Conservation (phyloP, 2,113 vertebrate genomes). For the Marmota flaviventris region DNA sequence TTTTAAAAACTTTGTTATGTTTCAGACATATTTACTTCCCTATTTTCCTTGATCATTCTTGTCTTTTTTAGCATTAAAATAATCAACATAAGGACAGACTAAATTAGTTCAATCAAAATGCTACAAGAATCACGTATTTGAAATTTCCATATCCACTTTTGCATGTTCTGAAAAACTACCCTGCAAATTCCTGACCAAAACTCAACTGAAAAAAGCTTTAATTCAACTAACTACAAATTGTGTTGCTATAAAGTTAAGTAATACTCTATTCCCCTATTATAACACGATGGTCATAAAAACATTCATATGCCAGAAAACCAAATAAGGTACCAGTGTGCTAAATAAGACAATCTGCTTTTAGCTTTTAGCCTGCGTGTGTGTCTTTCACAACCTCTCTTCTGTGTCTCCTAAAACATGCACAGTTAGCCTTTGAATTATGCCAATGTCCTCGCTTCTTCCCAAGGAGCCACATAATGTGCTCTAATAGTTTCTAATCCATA, state of each 20-base stretch:
- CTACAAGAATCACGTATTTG: background rate
- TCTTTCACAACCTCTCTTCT: background rate
- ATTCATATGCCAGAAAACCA: background rate
- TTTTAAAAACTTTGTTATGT: background rate
- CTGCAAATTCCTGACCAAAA: constrained; percentile 16
- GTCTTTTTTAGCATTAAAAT: background rate
- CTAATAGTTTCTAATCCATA: background rate
- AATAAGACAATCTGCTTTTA: background rate
- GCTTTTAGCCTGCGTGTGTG: background rate
- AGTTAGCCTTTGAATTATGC: background rate
- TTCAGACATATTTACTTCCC: background rate
- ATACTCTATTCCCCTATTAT: background rate
- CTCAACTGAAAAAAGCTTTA: background rate
- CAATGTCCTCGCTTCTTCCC: background rate
- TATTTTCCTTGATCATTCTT: background rate
- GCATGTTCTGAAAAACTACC: background rate
- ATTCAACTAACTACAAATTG: constrained; percentile 47
- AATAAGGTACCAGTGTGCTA: background rate
- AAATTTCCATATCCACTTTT: background rate
- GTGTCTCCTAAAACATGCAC: background rate
- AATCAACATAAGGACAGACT: background rate
- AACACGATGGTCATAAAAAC: background rate
- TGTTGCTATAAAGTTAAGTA: background rate
- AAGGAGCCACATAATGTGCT: background rate
- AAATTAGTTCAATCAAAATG: constrained; percentile 33